A percentile compares a stretch with the other conserved stretches of the same genome.
These are phyloP conservation scores for Whitmania pigra DNA, from an alignment of 1,140 invertebrate genomes.

Conservation along the genomic window DNA sequence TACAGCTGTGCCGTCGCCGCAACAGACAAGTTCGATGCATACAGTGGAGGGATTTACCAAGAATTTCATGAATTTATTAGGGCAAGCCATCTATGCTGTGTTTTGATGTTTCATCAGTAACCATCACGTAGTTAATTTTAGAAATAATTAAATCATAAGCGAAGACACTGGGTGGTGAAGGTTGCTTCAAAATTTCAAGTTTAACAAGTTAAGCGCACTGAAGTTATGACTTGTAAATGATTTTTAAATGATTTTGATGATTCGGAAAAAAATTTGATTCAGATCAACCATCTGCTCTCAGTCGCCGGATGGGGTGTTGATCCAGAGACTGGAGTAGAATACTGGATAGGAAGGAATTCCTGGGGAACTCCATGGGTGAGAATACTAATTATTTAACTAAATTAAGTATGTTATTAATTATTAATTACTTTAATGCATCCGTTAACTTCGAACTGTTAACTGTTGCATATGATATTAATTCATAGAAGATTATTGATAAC, in stretches of 20 bases:
- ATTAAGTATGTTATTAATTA: too few species aligned
- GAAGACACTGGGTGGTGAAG: too few species aligned
- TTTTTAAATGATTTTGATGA: background rate
- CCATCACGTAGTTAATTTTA: background rate
- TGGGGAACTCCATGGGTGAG: constrained; percentile 47
- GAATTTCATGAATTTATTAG: constrained; percentile 34
- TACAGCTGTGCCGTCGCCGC: constrained; percentile 43
- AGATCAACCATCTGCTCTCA: constrained; percentile 46
- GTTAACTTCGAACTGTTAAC: too few species aligned
- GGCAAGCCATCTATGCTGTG: constrained; percentile 30
- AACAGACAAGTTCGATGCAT: constrained; percentile 42
- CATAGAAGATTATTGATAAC: constrained; percentile 10
- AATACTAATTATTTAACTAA: background rate
- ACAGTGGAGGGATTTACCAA: constrained; percentile 43
- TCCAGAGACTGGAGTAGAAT: constrained; percentile 40
- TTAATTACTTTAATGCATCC: too few species aligned
- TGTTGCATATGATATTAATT: too few species aligned
- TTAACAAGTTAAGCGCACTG: too few species aligned
- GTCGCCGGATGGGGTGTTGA: constrained; percentile 47
- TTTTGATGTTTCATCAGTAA: constrained; percentile 28
- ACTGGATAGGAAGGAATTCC: constrained; percentile 47
- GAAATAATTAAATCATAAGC: too few species aligned
- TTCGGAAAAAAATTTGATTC: constrained; percentile 17
- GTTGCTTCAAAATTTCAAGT: too few species aligned
- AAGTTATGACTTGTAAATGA: too few species aligned